Evolutionary conservation across 2,113 vertebrate genomes (phyloP), one percentile per base, ranked within the genome.

Genomic region (Plotosus lineatus): DNA sequence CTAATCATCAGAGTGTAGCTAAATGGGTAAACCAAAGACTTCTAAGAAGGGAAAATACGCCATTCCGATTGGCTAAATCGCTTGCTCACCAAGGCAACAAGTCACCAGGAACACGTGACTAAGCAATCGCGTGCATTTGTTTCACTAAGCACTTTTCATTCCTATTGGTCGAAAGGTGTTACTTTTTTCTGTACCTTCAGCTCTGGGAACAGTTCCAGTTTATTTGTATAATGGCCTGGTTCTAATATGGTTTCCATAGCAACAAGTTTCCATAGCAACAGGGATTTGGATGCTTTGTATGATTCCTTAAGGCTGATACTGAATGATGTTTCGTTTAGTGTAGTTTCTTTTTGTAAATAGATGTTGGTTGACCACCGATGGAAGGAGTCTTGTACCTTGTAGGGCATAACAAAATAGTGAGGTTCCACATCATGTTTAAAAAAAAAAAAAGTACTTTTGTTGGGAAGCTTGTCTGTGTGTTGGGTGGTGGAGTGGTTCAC

Each of bases 11-110:
- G 21, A 40, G 9, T 44, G 65, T 68, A 42, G 38, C 65, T 23
- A 40, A 11, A 19, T 66, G 5, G 36, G 21, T 68, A 68, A 68
- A 68, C 21, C 65, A 6, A 31, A 65, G 61, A 63, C 6, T 19
- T 1, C 6, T 3, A 7, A 6, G 4, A 3, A 7, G 6, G 7
- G 6, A 38, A 38, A 40, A 6, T 6, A 0, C 7, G 0, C 7
- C 0, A 12, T 66, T 21, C 65, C 14, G 65, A 68, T 68, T 69
- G 66, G 40, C 19, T 3, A 26, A 19, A 15, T 15, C n/a, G 14
- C 5, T 44, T 26, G 11, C 21, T 42, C 21, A 23, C 63, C 36
- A 14, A n/a, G n/a, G 23, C n/a, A 46, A 46, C n/a, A 17, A n/a
- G 2, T 17, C 26, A 1, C 66, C 40, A 46, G 28, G 33, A 46